Percentiles rank a stretch among this genome's conserved stretches.
Evolutionary conservation across 2,797 vertebrate genomes (phyloP).

Genomic region (Ispidina picta): DNA sequence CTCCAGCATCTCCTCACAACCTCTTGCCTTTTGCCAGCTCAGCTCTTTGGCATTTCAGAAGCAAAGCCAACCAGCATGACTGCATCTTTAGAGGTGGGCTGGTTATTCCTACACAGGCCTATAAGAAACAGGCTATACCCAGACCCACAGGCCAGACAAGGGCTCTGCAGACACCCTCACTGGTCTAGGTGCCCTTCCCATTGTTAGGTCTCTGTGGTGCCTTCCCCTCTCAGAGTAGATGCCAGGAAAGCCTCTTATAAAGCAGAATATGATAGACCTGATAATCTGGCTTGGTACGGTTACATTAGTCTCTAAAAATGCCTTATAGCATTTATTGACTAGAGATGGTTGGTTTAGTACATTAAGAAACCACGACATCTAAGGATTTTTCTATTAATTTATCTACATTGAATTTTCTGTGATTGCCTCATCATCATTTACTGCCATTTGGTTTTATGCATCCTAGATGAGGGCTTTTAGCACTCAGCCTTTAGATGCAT

Average conservation of each 20-base stretch:
- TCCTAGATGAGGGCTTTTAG: conserved; percentile 14
- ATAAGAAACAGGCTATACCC: not conserved
- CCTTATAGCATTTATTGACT: conserved; percentile 18
- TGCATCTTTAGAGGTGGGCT: not conserved
- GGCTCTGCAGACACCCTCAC: not conserved
- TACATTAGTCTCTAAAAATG: not conserved
- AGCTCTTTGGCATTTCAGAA: not conserved
- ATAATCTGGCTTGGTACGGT: not conserved
- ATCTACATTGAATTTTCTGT: not conserved
- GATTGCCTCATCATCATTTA: not conserved
- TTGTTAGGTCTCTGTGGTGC: not conserved
- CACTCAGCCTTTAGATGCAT: not conserved
- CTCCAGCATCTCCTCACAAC: not conserved
- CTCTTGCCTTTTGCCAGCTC: not conserved
- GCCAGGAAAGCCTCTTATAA: not conserved
- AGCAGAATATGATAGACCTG: not conserved
- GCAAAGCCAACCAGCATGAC: not conserved
- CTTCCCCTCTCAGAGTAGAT: not conserved
- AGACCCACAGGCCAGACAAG: not conserved
- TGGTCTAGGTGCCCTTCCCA: not conserved
- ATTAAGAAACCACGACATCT: conserved; percentile 39
- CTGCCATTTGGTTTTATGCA: not conserved
- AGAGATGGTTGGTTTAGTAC: conserved; percentile 20
- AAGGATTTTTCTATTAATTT: conserved; percentile 53
- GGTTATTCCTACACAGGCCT: not conserved